Base-by-base conservation (phyloP, 30 jellyfish, hydroid and myxozoan genomes). In the Aurelia sp. region DNA sequence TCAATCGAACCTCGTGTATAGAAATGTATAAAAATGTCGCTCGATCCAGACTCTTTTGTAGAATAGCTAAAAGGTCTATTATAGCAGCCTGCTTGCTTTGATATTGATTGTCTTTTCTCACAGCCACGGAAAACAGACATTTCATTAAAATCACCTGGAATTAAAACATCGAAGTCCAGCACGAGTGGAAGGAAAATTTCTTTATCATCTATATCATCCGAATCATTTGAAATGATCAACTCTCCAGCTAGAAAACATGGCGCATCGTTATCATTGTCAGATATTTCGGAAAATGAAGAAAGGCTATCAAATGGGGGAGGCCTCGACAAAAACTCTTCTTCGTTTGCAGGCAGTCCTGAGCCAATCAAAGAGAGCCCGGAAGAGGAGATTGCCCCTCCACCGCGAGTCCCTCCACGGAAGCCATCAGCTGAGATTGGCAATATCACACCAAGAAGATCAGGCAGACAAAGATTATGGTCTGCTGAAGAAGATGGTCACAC, bases 61-160 rank as follows among this genome's bases (percentile, higher is more conserved):
- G n/a, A n/a, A n/a, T n/a, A n/a, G n/a, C n/a, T n/a, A n/a, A n/a
- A n/a, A n/a, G n/a, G n/a, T n/a, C n/a, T n/a, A n/a, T n/a, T n/a
- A n/a, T n/a, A n/a, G n/a, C n/a, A n/a, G n/a, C n/a, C n/a, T n/a
- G n/a, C n/a, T n/a, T n/a, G n/a, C n/a, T n/a, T 38, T 38, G 8
- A 38, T 38, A 38, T 38, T 8, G 50, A 44, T 44, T 44, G 55
- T 50, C 58, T 83, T 73, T 38, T 4, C 7, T 51, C 41, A 44
- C 74, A 95, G 99, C 90, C 92, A 41, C 70, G 97, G 50, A 86
- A 82, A 41, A 80, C 89, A 20, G 99, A 95, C 8, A 55, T 71
- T n/a, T 78, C 97, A 35, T 70, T 95, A 48, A 95, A 95, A 69
- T 95, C 99, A n/a, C 99, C 99, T 59, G 99, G 99, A n/a, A 95